Conservation (phyloP, 2,113 vertebrate genomes). For the Thalassarche chlororhynchos region DNA sequence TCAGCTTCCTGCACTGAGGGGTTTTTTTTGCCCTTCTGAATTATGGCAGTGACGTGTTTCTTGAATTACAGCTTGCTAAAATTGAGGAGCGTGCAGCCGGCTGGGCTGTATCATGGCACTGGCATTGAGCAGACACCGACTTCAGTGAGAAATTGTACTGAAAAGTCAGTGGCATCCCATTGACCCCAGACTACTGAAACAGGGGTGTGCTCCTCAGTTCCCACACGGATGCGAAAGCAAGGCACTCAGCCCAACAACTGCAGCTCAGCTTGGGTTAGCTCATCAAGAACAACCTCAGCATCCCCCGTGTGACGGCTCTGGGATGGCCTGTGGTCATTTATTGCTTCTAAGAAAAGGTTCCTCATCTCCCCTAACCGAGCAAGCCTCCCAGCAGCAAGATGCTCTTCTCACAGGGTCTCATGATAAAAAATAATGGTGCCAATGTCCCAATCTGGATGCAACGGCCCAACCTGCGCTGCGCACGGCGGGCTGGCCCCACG, state of each 20-base stretch:
- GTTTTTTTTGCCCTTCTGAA: background rate
- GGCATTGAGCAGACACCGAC: rapidly evolving
- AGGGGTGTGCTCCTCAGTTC: background rate
- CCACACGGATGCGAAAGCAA: rapidly evolving
- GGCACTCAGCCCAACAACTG: background rate
- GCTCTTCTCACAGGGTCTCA: background rate
- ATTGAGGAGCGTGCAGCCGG: rapidly evolving
- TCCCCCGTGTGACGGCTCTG: rapidly evolving
- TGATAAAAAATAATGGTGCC: no score
- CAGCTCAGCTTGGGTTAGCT: background rate
- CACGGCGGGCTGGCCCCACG: background rate
- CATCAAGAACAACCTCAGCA: background rate
- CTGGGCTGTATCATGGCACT: rapidly evolving
- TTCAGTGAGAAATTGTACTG: background rate
- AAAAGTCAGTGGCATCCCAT: rapidly evolving
- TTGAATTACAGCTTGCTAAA: background rate
- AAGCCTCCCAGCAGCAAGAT: background rate
- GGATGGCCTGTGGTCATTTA: background rate
- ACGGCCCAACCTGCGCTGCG: rapidly evolving
- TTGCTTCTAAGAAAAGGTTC: background rate
- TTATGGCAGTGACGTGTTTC: rapidly evolving
- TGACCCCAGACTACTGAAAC: background rate
- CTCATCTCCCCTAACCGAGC: rapidly evolving
- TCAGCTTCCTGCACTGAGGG: rapidly evolving
- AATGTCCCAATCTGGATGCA: rapidly evolving